phyloP scores from a whole-genome alignment of 2,888 invertebrate genomes.

The Cantharis flavilabris region DNA sequence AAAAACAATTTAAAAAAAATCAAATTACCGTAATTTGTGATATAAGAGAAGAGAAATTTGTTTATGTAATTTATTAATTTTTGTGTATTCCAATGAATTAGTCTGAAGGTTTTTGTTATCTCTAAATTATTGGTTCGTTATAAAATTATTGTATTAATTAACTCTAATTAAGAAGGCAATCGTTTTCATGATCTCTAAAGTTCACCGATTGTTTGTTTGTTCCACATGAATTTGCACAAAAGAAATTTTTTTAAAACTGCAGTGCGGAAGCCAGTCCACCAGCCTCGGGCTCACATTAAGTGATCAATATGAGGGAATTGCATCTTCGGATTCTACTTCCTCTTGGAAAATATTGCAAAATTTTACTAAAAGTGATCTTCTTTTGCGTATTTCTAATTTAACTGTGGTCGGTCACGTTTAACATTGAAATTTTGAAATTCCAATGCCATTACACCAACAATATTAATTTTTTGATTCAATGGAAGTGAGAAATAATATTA shows the following conservation, averaged over 20 bases:
- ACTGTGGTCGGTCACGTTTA: background rate
- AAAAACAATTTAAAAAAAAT: background rate
- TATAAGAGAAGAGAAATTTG: constrained; percentile 1
- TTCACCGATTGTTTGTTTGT: background rate
- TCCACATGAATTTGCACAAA: background rate
- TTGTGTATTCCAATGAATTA: background rate
- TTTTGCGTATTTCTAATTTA: no score
- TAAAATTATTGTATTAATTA: background rate
- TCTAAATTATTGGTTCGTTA: background rate
- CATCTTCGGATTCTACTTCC: background rate
- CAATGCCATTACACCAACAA: background rate
- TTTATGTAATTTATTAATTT: background rate
- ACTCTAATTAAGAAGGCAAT: background rate
- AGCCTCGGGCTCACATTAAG: background rate
- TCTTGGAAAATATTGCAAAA: background rate
- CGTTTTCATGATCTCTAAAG: background rate
- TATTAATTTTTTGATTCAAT: background rate
- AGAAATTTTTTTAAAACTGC: background rate
- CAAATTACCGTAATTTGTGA: background rate
- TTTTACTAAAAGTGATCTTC: no score
- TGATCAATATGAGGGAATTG: background rate
- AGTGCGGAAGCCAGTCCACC: background rate
- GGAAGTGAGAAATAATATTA: background rate
- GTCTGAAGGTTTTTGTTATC: background rate
- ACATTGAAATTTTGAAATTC: background rate